Base-by-base conservation (phyloP, 2,888 invertebrate genomes). In the Strigamia crassipes region DNA sequence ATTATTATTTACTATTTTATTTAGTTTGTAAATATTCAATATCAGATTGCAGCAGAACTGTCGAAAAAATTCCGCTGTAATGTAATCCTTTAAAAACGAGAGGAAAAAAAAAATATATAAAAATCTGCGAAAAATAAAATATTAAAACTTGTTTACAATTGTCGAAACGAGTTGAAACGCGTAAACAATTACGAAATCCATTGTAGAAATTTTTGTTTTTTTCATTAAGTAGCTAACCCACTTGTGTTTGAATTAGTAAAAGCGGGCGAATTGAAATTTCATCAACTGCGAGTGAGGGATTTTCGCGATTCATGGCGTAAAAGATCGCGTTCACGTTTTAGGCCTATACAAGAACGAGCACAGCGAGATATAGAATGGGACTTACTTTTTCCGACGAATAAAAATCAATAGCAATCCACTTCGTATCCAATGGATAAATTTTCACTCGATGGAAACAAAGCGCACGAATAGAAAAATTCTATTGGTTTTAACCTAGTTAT, bases 401-500 rank as follows among this genome's bases (percentile, higher is more conserved):
- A 56, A 56, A 56, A 56, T 56, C 56, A 18, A 56, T 56, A 56
- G 21, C 21, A 56, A 56, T n/a, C 56, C 56, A 18, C 56, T 56
- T 56, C 56, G 56, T 56, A 9, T 56, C 56, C 56, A 6, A 56
- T 56, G 13, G 46, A 18, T 56, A 56, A 56, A 21, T 56, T 46
- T 21, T 18, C 56, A 56, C 56, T 56, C 9, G 56, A 56, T 21
- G 18, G 18, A 56, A 51, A 56, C 56, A 56, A 56, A 56, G 21
- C 18, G 4, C 56, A 18, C 18, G 4, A 8, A 38, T 38, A 38
- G 38, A 38, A 38, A 10, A 56, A 21, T 21, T 56, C 56, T n/a
- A 56, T 56, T 56, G 56, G 56, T 56, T 56, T 56, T 56, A 56
- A 56, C 56, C 56, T 18, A 56, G 18, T 56, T 56, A 56, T 56